A percentile compares a stretch with the other conserved stretches of the same genome.
Evolutionary conservation across 1,140 invertebrate species (phyloP).

Genomic region (Diprion similis): DNA sequence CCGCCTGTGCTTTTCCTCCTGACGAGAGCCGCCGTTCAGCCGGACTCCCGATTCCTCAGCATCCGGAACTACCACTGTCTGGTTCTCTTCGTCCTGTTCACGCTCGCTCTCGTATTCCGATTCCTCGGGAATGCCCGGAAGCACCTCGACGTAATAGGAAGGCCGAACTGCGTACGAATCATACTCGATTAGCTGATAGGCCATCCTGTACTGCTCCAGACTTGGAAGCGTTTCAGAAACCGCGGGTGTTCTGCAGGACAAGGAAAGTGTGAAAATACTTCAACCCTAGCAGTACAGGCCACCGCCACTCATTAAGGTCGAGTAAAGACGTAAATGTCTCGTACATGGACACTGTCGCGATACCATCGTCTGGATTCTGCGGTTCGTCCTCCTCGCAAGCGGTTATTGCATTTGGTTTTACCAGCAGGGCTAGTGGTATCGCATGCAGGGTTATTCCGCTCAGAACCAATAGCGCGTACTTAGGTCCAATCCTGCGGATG

Average conservation of each 20-base stretch:
- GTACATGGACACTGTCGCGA: too few relatives aligned
- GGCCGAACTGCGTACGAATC: background rate
- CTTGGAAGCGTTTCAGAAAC: too few relatives aligned
- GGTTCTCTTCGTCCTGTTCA: background rate
- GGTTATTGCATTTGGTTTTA: background rate
- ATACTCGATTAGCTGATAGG: background rate
- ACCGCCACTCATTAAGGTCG: too few relatives aligned
- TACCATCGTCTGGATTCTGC: background rate
- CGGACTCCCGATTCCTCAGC: background rate
- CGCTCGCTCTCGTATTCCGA: background rate
- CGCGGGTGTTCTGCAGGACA: too few relatives aligned
- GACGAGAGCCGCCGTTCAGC: background rate
- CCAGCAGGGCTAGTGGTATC: background rate
- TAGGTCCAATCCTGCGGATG: background rate
- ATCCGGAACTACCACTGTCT: background rate
- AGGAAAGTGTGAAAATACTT: too few relatives aligned
- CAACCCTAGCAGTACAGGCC: too few relatives aligned
- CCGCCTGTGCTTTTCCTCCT: background rate
- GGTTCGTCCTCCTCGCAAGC: background rate
- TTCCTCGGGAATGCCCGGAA: slow-evolving; percentile 1
- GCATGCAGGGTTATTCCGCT: background rate
- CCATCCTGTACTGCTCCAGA: background rate
- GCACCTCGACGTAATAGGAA: background rate
- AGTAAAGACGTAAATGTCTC: too few relatives aligned
- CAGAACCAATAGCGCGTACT: background rate